Base-by-base conservation (phyloP, 2,888 invertebrate genomes). In the Muscina levida region DNA sequence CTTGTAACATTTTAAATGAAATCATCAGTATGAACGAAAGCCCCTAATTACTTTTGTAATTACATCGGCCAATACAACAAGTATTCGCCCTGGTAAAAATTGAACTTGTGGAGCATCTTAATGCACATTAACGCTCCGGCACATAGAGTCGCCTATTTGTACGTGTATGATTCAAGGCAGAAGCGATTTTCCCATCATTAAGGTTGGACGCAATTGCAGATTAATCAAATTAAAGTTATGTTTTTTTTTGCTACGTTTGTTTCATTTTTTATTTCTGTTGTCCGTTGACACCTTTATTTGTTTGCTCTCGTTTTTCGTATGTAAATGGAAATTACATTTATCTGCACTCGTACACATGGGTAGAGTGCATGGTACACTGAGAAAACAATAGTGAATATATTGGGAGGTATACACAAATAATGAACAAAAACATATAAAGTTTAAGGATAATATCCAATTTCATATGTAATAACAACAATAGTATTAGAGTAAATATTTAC, bases 181-280 rank as follows among this genome's bases (percentile, higher is more conserved):
- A 72, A 81, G 75, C 76, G 79, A 83, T 82, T 83, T 88, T 88
- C 88, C 87, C 88, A 88, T 88, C 88, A 88, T 88, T 88, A 88
- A 85, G 84, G 84, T 48, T 22, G 81, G 71, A 48, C 73, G 79
- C 82, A 79, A 82, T 81, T 79, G 84, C 87, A 86, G 84, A 87
- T 87, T 87, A 87, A 87, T 87, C 87, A 87, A 87, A 87, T 87
- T 86, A 85, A 86, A 85, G 84, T 84, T 84, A 85, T 62, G 75
- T 76, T 76, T 79, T 56, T 72, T 76, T 79, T 53, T 8, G 66
- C 62, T 15, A 26, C 56, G 66, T 26, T 48, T 46, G 24, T 66
- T 59, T 15, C 44, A n/a, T 68, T 59, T 39, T 53, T n/a, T 46
- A 48, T 24, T 3, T 8, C 31, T 56, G 15, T 56, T 57, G 37